These are phyloP conservation scores for Adelosebastes latens DNA, from an alignment of 2,797 vertebrate genomes.

Conservation along the genomic window DNA sequence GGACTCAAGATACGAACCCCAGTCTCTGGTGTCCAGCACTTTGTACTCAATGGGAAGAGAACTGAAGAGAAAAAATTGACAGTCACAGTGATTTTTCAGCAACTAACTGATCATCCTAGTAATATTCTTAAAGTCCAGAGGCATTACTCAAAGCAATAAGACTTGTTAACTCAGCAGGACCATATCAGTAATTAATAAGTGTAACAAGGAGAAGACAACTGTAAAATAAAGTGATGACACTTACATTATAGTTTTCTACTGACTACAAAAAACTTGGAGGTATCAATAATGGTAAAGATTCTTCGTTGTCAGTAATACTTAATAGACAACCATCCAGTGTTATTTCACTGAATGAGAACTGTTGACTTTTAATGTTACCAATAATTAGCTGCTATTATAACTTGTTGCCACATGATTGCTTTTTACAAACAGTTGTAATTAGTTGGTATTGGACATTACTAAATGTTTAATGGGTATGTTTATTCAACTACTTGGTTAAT, in stretches of 20 bases:
- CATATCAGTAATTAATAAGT: slow-evolving; percentile 31
- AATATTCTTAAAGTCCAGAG: slow-evolving; percentile 2
- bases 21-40: neutral
- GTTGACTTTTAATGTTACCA: neutral
- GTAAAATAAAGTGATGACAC: slow-evolving; percentile 24
- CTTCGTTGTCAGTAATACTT: neutral
- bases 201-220: neutral
- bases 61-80: neutral
- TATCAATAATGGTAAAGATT: neutral
- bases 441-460: neutral
- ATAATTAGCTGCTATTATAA: neutral
- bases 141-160: slow-evolving; percentile 16
- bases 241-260: neutral
- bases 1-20: neutral
- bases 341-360: neutral
- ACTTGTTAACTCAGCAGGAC: slow-evolving; percentile 26
- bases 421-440: neutral
- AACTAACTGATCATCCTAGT: neutral
- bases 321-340: neutral
- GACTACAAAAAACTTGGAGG: neutral
- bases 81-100: neutral
- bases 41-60: neutral
- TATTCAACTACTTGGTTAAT: neutral
- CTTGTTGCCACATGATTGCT: neutral
- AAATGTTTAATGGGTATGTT: neutral